A percentile compares a stretch with the other conserved stretches of the same genome.
These are phyloP conservation scores for Synergus umbraculus DNA, from an alignment of 2,888 invertebrate genomes.

Conservation along the genomic window DNA sequence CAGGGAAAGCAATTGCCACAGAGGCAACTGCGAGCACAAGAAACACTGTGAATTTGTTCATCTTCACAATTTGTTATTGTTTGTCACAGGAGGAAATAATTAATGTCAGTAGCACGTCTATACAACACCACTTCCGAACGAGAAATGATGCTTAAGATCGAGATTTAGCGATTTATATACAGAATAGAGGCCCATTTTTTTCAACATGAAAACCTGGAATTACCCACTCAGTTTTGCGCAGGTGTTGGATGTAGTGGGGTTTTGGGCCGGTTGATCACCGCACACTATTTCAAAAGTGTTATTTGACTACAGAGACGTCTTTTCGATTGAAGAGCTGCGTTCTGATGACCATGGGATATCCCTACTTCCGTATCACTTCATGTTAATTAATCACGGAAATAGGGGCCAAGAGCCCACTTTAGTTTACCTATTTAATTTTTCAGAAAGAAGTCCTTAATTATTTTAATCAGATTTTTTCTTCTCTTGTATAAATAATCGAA, in stretches of 20 bases:
- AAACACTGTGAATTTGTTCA: constrained; percentile 9
- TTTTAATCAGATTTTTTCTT: not conserved
- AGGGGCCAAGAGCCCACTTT: not conserved
- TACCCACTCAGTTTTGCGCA: constrained; percentile 20
- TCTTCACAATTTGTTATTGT: not conserved
- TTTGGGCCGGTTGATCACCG: constrained; percentile 20
- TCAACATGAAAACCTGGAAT: constrained; percentile 1
- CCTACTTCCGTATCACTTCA: constrained; percentile 11
- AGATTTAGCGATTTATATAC: constrained; percentile 19
- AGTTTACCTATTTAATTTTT: not conserved
- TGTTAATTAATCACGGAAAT: constrained; percentile 3
- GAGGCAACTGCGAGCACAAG: not conserved
- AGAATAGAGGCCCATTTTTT: constrained; percentile 1
- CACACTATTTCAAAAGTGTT: not conserved
- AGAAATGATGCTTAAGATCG: constrained; percentile 3
- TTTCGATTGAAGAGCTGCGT: not conserved
- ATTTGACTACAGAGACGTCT: not conserved
- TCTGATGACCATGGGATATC: constrained; percentile 22
- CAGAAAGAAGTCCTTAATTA: not conserved
- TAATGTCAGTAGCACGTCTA: not conserved
- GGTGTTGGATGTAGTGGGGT: constrained; percentile 8
- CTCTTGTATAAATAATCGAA: not conserved
- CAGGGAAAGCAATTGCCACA: not conserved
- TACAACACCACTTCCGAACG: constrained; percentile 1
- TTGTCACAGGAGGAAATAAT: not conserved